Evolutionary conservation across 2,113 vertebrate species (phyloP).

Genomic region (Anolis carolinensis): DNA sequence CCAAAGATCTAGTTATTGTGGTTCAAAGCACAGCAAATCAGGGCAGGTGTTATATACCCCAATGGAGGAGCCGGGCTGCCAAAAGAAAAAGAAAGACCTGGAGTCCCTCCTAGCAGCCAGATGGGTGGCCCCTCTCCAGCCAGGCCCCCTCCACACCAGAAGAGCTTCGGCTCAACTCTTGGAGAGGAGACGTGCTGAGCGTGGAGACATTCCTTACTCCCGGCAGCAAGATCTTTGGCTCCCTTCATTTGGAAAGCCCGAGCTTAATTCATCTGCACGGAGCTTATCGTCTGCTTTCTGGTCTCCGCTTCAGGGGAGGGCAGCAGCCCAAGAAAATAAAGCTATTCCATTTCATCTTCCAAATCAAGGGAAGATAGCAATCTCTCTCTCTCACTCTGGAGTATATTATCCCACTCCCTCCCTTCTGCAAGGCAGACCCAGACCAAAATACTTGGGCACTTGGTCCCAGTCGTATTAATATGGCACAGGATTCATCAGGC

Average conservation of each 20-base stretch:
- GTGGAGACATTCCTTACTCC: neutral
- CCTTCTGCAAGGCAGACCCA: neutral
- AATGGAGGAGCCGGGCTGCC: neutral
- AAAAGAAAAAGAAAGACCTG: neutral
- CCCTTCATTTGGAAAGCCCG: neutral
- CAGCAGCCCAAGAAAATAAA: neutral
- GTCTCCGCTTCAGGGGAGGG: neutral
- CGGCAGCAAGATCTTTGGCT: neutral
- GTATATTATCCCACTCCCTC: neutral
- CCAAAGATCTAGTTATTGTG: neutral
- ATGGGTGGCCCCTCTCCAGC: neutral
- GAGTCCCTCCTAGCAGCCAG: neutral
- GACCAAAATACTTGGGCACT: neutral
- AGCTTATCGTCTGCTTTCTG: neutral
- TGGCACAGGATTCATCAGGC: fast-evolving
- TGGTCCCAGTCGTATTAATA: neutral
- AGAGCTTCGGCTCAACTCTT: neutral
- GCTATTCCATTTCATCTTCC: neutral
- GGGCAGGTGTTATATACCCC: neutral
- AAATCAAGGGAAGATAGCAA: neutral
- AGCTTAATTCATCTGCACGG: neutral
- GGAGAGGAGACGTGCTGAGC: neutral
- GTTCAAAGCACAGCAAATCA: neutral
- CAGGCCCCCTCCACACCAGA: neutral
- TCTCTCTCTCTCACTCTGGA: neutral